phyloP scores from a whole-genome alignment of 2,797 vertebrate genomes.

The Spondyliosoma cantharus region DNA sequence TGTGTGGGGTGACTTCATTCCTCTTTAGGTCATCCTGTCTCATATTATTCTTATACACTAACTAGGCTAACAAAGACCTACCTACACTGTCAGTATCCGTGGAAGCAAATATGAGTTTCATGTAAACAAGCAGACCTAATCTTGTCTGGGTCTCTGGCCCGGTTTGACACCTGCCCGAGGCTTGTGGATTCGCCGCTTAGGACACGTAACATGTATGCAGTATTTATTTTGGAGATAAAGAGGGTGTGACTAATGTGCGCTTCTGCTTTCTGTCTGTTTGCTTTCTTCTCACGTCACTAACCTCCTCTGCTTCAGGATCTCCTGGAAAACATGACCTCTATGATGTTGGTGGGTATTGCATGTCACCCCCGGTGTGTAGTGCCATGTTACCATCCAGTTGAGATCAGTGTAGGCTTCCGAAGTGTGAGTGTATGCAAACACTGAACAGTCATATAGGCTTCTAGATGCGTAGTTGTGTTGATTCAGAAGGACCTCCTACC shows the following conservation, averaged over 20 bases:
- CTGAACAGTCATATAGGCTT: background rate
- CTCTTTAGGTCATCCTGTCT: background rate
- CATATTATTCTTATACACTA: background rate
- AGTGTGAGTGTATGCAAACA: background rate
- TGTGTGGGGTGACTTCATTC: background rate
- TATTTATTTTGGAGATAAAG: slow-evolving; percentile 16
- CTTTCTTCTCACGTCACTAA: slow-evolving; percentile 59
- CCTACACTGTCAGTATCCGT: background rate
- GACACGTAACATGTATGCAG: slow-evolving; percentile 2
- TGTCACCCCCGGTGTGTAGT: background rate
- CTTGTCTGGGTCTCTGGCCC: background rate
- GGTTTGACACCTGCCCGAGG: background rate
- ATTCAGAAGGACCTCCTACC: background rate
- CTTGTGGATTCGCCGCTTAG: background rate
- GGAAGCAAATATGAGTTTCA: background rate
- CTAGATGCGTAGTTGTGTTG: background rate
- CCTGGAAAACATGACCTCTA: slow-evolving; percentile 78
- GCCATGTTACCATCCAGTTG: background rate
- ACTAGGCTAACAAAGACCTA: background rate
- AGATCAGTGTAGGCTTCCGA: background rate
- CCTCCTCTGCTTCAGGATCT: slow-evolving; percentile 74
- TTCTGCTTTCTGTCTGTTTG: slow-evolving; percentile 62
- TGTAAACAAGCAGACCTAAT: background rate
- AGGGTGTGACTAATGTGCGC: slow-evolving; percentile 59
- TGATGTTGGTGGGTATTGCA: slow-evolving; percentile 75